Percentiles rank a stretch among this genome's conserved stretches.
These are phyloP conservation scores for Tetrao urogallus DNA, from an alignment of 2,113 vertebrate genomes.

Conservation along the genomic window DNA sequence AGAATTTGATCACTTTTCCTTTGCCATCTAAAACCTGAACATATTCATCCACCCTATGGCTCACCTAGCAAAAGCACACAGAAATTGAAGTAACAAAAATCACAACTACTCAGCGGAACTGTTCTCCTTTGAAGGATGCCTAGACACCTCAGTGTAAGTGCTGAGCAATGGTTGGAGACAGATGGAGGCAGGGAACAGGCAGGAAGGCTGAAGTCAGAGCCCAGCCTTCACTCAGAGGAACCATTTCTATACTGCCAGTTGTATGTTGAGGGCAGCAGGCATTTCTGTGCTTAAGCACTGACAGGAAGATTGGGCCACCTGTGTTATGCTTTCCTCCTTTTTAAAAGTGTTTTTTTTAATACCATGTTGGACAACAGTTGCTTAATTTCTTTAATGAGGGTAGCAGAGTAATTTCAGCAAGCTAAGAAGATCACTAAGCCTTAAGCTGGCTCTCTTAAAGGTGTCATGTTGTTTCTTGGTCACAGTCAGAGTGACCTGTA, in stretches of 20 bases:
- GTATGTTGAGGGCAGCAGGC: background rate
- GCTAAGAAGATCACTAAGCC: conserved; percentile 9
- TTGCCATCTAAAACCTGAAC: background rate
- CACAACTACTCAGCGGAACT: background rate
- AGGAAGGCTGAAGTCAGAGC: background rate
- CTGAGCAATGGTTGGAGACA: background rate
- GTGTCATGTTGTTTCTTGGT: background rate
- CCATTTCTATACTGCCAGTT: background rate
- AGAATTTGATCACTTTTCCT: background rate
- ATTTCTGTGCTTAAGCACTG: background rate
- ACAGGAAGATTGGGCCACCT: background rate
- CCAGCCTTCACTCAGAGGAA: fast-evolving
- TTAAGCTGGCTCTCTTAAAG: conserved; percentile 22
- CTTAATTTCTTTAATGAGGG: background rate
- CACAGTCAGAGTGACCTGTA: background rate
- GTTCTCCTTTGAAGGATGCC: background rate
- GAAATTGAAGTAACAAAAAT: background rate
- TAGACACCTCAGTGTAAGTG: background rate
- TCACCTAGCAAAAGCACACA: background rate
- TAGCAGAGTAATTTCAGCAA: conserved; percentile 13
- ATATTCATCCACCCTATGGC: background rate
- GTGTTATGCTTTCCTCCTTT: background rate
- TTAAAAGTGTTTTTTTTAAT: background rate
- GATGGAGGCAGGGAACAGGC: background rate
- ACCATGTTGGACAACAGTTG: background rate